Evolutionary conservation across 2,113 vertebrate genomes (phyloP), one percentile per base, ranked within the genome.

Genomic region (Ahaetulla prasina): DNA sequence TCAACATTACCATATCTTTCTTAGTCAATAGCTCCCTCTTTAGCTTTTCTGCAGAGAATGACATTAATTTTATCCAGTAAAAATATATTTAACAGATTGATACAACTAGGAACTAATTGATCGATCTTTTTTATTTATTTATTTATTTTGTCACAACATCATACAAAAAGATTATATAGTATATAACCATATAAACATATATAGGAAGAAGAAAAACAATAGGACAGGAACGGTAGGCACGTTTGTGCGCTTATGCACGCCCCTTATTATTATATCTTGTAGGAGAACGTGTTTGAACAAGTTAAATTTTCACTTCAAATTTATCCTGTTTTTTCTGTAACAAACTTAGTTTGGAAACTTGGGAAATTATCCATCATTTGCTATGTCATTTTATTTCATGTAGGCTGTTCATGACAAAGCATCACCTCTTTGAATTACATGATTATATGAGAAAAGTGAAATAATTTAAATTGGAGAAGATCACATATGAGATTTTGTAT

Each of bases 1-100:
- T 93, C 0, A 0, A 57, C 92, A 89, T 54, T 68, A 60, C n/a
- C 11, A 27, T 94, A 90, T 84, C 96, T 94, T 96, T 95, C 95
- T 96, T 97, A 93, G 96, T 96, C 95, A 96, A 97, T 92, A 96
- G 97, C 97, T 97, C 96, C 97, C 96, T 97, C 97, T 97, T 97
- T 95, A 96, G 97, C 96, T 93, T 91, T 94, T 49, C 57, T 89
- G 87, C 30, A 95, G 95, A 80, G 94, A 95, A 30, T 63, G 91
- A 2, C 92, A 25, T 23, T 92, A 43, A 47, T 94, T 96, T 95
- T 23, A 50, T 92, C 53, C 68, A 53, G 90, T 89, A 95, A 89
- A 88, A 96, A 94, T 27, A 52, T 92, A 74, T 10, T 92, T 3
- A 0, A 30, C 2, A 74, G 27, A 22, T 90, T 43, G 8, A 53